Base-by-base conservation (phyloP, 2,797 vertebrate genomes). In the Psittacula echo region DNA sequence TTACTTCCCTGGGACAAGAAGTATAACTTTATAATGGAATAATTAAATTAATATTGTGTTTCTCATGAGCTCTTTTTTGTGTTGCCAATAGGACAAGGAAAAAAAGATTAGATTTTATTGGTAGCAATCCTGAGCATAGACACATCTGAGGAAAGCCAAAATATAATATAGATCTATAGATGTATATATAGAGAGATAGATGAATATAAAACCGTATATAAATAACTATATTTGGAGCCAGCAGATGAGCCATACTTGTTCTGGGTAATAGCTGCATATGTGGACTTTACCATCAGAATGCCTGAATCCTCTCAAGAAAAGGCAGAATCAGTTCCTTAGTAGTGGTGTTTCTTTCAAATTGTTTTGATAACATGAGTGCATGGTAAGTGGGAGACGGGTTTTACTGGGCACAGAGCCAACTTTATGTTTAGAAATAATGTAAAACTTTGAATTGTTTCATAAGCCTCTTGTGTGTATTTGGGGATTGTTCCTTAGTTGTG, bases 391-490 rank as follows among this genome's bases (percentile, higher is more conserved):
- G 86, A 96, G 80, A 89, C 85, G 60, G 83, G 82, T 58, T 96
- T 84, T 89, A 54, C 82, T 84, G 83, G 90, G 94, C 83, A 54
- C 67, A 62, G 39, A 85, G 77, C 94, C 91, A 94, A 10, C 41
- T 80, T 85, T 77, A 61, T 94, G 79, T 95, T 93, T 94, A 90
- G 94, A 91, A 90, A 87, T 51, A 75, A 53, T 77, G 85, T 79
- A 93, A 94, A 94, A 90, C 48, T 96, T 89, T 2, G 10, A n/a
- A 90, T 96, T 92, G 90, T 96, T 97, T 93, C 71, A 32, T 95
- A 89, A 94, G 56, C 74, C 48, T 88, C 64, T 68, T 90, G 61
- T 80, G 71, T 87, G 12, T 94, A 58, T 90, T 89, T 93, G 77
- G 71, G 77, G 67, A 62, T 91, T 94, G 67, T 91, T 89, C 37